Evolutionary conservation across 2,113 vertebrate genomes (phyloP), one percentile per base, ranked within the genome.

Genomic region (Bambusicola thoracicus): DNA sequence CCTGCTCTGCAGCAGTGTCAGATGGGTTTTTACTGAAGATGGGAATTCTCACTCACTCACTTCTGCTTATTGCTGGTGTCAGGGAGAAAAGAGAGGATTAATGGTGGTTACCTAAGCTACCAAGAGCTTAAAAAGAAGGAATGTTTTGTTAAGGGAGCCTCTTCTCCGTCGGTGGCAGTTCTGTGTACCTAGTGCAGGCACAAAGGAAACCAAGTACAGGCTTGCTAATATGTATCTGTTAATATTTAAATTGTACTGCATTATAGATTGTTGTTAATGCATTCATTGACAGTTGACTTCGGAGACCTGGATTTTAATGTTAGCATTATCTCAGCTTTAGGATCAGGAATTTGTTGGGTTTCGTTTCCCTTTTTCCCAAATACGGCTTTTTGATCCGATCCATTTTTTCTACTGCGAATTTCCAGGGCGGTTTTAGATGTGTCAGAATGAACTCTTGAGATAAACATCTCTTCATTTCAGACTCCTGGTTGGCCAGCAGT

Each of bases 191-290:
- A 24, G 24, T 10, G 2, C 20, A 20, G 65, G n/a, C 81, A 49
- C 81, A 41, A 38, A 81, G 79, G 80, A 46, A 59, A 81, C 18
- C 48, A 44, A 78, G 6, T 3, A 0, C 21, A 7, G 17, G 10
- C 15, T 82, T 55, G 12, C 53, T 46, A 6, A 7, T 78, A 1
- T 8, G 18, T 75, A 78, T 49, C 74, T 53, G 22, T 16, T 59
- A 12, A 21, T 32, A 34, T 0, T 41, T 21, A 48, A n/a, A 25
- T 32, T 20, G 2, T 27, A 25, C 24, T 0, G 0, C 13, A 0
- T 7, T 30, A 13, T 10, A 13, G 66, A 7, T 79, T 11, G 44
- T 56, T 86, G 51, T 69, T n/a, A 34, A 34, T 22, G 29, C 18
- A 0, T 44, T 56, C 6, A 29, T 62, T 48, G 36, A 21, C 66